Percentiles rank a stretch among this genome's conserved stretches.
Evolutionary conservation across 2,888 invertebrate species (phyloP).

Genomic region (Acleris holmiana): DNA sequence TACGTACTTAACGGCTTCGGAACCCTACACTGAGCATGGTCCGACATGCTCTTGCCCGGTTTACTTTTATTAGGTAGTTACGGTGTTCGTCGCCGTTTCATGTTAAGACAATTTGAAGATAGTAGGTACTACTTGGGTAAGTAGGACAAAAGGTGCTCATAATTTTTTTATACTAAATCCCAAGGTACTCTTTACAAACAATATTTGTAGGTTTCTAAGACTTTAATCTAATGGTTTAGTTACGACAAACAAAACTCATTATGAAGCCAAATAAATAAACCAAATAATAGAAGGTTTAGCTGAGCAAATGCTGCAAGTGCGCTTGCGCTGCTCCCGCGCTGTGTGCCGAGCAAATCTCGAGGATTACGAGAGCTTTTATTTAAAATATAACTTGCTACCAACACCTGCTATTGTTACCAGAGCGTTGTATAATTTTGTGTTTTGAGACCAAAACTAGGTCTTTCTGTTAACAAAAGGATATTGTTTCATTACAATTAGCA

Average conservation of each 20-base stretch:
- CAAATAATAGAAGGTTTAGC: constrained; percentile 35
- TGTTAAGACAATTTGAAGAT: no score
- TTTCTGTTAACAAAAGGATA: constrained; percentile 78
- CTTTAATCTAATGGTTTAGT: constrained; percentile 11
- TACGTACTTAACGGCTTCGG: no score
- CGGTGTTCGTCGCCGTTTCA: no score
- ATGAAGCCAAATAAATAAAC: constrained; percentile 30
- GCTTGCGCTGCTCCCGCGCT: constrained; percentile 29
- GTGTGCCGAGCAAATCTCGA: constrained; percentile 32
- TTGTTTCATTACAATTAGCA: constrained; percentile 78
- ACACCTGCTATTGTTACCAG: constrained; percentile 63
- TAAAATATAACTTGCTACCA: constrained; percentile 53
- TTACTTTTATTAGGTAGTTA: no score
- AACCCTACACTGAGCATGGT: no score
- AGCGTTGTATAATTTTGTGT: constrained; percentile 70
- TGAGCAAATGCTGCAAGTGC: constrained; percentile 35
- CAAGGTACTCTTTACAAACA: background rate
- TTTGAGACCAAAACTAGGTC: constrained; percentile 77
- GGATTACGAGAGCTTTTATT: constrained; percentile 38
- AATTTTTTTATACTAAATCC: background rate
- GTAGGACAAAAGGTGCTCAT: background rate
- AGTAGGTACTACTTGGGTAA: no score
- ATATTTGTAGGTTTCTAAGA: background rate
- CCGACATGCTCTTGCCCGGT: no score
- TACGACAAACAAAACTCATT: constrained; percentile 22